A percentile compares a stretch with the other conserved stretches of the same genome.
Evolutionary conservation across 2,888 invertebrate genomes (phyloP).

Genomic region (Alloplasta piceator): DNA sequence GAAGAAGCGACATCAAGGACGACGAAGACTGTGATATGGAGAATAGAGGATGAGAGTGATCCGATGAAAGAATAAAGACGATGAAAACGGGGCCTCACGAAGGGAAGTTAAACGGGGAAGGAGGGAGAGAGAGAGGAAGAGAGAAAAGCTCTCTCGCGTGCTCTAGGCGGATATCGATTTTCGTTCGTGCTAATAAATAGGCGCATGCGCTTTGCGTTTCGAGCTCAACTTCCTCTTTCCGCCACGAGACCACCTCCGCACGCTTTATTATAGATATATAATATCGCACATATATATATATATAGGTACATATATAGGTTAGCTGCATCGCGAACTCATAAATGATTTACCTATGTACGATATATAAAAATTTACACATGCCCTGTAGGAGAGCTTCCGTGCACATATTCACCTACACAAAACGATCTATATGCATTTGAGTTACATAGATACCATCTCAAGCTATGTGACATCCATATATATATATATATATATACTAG

Average conservation of each 20-base stretch:
- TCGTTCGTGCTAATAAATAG: slow-evolving; percentile 80
- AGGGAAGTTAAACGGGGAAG: slow-evolving; percentile 15
- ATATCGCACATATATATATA: slow-evolving; percentile 1
- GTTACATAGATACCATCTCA: background rate
- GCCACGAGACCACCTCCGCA: slow-evolving; percentile 34
- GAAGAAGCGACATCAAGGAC: too few species aligned
- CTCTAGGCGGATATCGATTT: slow-evolving; percentile 77
- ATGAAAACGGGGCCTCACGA: slow-evolving; percentile 14
- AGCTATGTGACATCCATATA: too few species aligned
- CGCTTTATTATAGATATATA: slow-evolving; percentile 21
- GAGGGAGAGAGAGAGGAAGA: slow-evolving; percentile 19
- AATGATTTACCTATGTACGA: slow-evolving; percentile 54
- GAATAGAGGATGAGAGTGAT: too few species aligned
- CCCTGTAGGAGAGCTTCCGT: slow-evolving; percentile 2
- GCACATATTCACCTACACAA: slow-evolving; percentile 7
- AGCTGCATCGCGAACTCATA: slow-evolving; percentile 38
- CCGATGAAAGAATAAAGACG: too few species aligned
- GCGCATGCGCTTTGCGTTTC: slow-evolving; percentile 75
- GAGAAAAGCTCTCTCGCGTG: slow-evolving; percentile 37
- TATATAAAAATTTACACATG: slow-evolving; percentile 42
- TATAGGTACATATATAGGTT: too few species aligned
- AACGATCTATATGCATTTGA: slow-evolving; percentile 6
- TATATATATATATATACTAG: too few species aligned
- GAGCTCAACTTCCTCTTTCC: slow-evolving; percentile 50
- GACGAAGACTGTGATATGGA: too few species aligned